These are phyloP conservation scores for Macrobrachium rosenbergii DNA, from an alignment of 1,140 invertebrate genomes.

Conservation along the genomic window DNA sequence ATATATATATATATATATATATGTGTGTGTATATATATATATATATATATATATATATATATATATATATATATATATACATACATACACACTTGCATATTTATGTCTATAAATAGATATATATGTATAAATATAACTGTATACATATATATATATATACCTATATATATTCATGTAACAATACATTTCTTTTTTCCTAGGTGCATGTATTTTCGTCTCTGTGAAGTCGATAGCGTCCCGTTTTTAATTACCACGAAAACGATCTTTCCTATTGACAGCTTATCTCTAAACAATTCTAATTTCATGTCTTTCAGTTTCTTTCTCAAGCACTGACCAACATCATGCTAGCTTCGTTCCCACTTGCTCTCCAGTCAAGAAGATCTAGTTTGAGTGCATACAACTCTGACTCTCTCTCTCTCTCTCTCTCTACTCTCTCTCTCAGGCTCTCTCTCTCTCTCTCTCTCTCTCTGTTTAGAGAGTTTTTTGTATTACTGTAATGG, in stretches of 20 bases:
- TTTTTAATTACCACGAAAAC: too few relatives aligned
- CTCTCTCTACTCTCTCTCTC: conserved; percentile 6
- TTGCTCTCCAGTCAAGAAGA: not conserved
- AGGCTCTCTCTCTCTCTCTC: conserved; percentile 1
- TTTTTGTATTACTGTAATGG: not conserved
- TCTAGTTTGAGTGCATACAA: not conserved
- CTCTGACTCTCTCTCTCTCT: conserved; percentile 7
- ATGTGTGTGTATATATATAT: conserved; percentile 11
- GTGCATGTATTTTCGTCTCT: not conserved
- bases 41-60: conserved; percentile 21
- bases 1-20: too few relatives aligned
- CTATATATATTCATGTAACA: not conserved
- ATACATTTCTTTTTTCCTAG: too few relatives aligned
- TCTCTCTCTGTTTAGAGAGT: conserved; percentile 10
- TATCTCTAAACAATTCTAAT: too few relatives aligned
- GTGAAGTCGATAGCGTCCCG: too few relatives aligned
- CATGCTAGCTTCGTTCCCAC: too few relatives aligned
- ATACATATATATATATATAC: not conserved
- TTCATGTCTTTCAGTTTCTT: too few relatives aligned
- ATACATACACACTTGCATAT: conserved; percentile 1
- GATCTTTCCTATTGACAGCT: too few relatives aligned
- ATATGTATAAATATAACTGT: not conserved
- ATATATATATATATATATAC: conserved; percentile 13
- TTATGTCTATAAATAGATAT: conserved; percentile 15
- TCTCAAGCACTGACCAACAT: too few relatives aligned